Conservation (phyloP, 2,797 vertebrate species). For the Petrocephalus sullivani region DNA sequence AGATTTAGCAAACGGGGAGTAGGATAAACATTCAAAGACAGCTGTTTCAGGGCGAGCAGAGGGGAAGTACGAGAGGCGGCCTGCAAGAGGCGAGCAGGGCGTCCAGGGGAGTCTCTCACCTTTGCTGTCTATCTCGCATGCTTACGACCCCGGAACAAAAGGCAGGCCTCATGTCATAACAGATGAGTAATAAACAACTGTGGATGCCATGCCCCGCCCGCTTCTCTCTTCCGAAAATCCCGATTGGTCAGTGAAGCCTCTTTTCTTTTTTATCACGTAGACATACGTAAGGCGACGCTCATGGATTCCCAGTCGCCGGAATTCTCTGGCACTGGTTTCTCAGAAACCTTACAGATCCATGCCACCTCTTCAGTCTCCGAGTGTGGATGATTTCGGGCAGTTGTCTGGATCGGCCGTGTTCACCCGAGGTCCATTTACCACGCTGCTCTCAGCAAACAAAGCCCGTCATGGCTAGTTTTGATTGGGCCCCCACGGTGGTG, state of each 20-base stretch:
- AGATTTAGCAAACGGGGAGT: background rate
- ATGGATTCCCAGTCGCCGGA: background rate
- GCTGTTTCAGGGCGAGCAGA: background rate
- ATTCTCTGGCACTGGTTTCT: background rate
- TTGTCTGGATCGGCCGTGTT: background rate
- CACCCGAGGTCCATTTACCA: background rate
- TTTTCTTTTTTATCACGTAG: background rate
- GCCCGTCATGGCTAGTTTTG: background rate
- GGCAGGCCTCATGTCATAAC: background rate
- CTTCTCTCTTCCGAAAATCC: background rate
- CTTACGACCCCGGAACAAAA: background rate
- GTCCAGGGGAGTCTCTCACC: background rate
- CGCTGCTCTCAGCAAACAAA: background rate
- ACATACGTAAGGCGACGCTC: background rate
- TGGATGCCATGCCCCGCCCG: background rate
- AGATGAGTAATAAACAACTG: background rate
- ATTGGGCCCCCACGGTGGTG: background rate
- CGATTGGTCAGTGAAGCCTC: background rate
- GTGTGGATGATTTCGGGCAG: background rate
- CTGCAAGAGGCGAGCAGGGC: background rate
- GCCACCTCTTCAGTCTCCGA: background rate
- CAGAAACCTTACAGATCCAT: background rate
- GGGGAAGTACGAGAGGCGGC: background rate
- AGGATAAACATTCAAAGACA: background rate
- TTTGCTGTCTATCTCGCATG: background rate